Base-by-base conservation (phyloP, 2,113 vertebrate genomes). In the Oceanites oceanicus region DNA sequence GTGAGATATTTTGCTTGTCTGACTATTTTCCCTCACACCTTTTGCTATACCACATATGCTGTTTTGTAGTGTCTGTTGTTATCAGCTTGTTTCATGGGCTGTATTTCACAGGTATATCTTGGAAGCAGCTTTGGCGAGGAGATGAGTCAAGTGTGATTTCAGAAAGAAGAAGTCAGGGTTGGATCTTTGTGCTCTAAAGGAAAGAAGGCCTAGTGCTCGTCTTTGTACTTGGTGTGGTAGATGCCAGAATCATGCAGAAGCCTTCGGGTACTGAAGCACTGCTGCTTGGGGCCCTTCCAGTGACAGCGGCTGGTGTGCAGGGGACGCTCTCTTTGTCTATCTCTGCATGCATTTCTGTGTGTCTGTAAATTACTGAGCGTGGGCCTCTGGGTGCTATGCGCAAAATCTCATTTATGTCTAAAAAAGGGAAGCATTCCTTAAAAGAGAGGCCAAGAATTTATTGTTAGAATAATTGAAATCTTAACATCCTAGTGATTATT, bases 11-110 rank as follows among this genome's bases (percentile, higher is more conserved):
- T 85, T 71, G 36, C 17, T 93, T 1, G 0, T n/a, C 20, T 86
- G 32, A 11, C 26, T 55, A 1, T 45, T 77, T 83, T 72, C 38
- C 18, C 30, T 86, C 5, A 2, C 6, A 5, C 17, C 15, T 79
- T 70, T 75, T 90, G 30, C 45, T 2, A 1, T 34, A 4, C 26
- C 5, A 1, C 0, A 1, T 67, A 13, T 66, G 13, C 34, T 16
- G 8, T 19, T 80, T 42, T 65, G 22, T 66, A n/a, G 18, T 68
- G 11, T 68, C 34, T 71, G 26, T 45, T 76, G 7, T 55, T 49
- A 27, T 2, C 27, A 50, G 1, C 38, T 73, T 77, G 61, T 87
- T 90, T 81, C 55, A 20, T 0, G 0, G 55, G 25, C 49, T 92
- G 22, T 73, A 5, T 72, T 96, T 89, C 32, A 40, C 55, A 82